These are phyloP conservation scores for Haemorhous mexicanus DNA, from an alignment of 2,113 vertebrate species.

Conservation along the genomic window DNA sequence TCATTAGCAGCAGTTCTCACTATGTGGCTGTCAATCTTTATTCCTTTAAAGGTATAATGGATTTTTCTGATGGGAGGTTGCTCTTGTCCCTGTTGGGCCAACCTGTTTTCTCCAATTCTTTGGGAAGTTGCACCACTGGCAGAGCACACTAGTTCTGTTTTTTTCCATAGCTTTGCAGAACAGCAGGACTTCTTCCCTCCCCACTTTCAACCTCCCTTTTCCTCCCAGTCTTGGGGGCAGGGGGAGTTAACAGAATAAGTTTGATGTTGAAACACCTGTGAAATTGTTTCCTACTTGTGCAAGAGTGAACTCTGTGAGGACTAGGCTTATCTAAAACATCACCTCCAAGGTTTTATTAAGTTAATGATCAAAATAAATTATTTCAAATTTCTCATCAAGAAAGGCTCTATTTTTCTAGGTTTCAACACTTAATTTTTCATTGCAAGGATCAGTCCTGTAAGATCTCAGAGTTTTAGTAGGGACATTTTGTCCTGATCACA, in stretches of 20 bases:
- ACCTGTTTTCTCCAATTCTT: neutral
- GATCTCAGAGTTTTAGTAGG: neutral
- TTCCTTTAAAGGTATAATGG: neutral
- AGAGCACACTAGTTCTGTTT: neutral
- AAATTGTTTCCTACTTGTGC: neutral
- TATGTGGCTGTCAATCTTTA: neutral
- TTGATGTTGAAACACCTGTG: neutral
- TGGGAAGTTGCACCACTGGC: neutral
- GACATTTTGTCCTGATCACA: neutral
- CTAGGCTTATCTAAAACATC: neutral
- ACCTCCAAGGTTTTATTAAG: neutral
- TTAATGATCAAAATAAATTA: neutral
- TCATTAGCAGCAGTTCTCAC: neutral
- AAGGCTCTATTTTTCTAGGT: neutral
- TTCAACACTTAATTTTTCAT: neutral
- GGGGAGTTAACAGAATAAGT: neutral
- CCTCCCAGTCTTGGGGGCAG: neutral
- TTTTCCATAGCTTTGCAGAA: neutral
- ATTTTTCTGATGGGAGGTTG: neutral
- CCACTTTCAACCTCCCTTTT: neutral
- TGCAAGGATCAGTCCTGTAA: neutral
- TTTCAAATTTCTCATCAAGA: neutral
- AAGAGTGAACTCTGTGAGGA: neutral
- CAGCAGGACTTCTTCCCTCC: neutral
- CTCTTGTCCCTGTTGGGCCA: neutral